Base-by-base conservation (phyloP, 2,797 vertebrate genomes). In the Kryptolebias ocellatus region DNA sequence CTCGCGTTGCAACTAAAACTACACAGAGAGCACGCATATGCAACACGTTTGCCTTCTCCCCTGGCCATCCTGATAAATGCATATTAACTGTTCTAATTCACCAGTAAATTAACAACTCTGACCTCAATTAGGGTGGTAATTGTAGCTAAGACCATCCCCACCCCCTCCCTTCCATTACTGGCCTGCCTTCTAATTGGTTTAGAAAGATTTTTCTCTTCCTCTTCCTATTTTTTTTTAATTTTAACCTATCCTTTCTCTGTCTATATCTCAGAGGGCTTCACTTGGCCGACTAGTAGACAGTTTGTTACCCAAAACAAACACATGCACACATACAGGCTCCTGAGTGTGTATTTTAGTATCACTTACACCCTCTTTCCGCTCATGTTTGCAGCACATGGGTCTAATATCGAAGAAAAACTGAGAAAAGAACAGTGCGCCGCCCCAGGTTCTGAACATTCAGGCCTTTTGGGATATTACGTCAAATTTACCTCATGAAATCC, bases 71-170 rank as follows among this genome's bases (percentile, higher is more conserved):
- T 82, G 87, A 91, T 93, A 93, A 93, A 92, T 84, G 90, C 89
- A 88, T 90, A 94, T 94, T 94, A 94, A 94, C 92, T 90, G 88
- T 93, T 94, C 90, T 93, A 94, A 93, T 93, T 94, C 86, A 89
- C 89, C 88, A 92, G 90, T 91, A 94, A 94, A 94, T 94, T 89
- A 94, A 94, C 93, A 91, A 94, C 90, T 90, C 90, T 94, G 93
- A 94, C 93, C 93, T 92, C 92, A 93, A 94, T 94, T 93, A 94
- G 85, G 86, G 70, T 58, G 76, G 80, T 94, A 93, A 93, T 92
- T 93, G 94, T 91, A 82, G 90, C 86, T 78, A 67, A 84, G 78
- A 73, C 74, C 79, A 65, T 72, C 80, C 86, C 81, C 73, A 20
- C 79, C 74, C 39, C 39, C 39, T 42, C 39, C 39, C 39, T 42